Evolutionary conservation across 2,888 invertebrate species (phyloP), one percentile per base, ranked within the genome.

Genomic region (Chymomyza procnemis): DNA sequence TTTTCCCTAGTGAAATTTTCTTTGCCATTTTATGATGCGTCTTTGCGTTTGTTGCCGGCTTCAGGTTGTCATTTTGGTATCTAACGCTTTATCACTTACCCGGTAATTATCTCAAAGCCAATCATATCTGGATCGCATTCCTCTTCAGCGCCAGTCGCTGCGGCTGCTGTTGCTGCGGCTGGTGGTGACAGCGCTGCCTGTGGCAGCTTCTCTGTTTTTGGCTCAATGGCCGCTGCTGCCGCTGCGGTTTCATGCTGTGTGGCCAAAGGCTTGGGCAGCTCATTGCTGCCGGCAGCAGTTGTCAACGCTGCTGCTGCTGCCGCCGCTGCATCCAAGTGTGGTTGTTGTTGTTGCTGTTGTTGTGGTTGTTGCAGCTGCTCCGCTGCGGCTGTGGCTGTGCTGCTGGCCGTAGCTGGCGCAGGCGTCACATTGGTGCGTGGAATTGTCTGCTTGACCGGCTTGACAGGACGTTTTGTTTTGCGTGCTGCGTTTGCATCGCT

Each of bases 61-160:
- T 6, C 12, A 3, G 34, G 34, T 30, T 34, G 34, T 30, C 26
- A 19, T 14, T 56, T 30, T 16, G 16, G 48, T 46, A 57, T 26
- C 26, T 26, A 26, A 26, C 26, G 26, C 26, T 26, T 26, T 26
- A 26, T 26, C 58, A 89, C 92, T 92, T 91, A 94, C 93, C 96
- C 97, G 80, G 97, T 97, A 88, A 97, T 95, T 89, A 97, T 93
- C 92, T 97, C 97, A 91, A 97, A 97, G 83, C 97, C 96, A 88
- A 96, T 95, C 95, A 96, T 96, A 92, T 97, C 96, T 67, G 96
- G 94, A 92, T 97, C 96, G 91, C 96, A 97, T 91, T 96, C 96
- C 89, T 96, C 96, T 71, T 91, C 91, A 30, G 78, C 30, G 74
- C 70, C 64, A n/a, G 48, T 30, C 8, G 52, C 6, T 16, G 41